Evolutionary conservation across 2,797 vertebrate species (phyloP), one percentile per base, ranked within the genome.

Genomic region (Esox masquinongy): DNA sequence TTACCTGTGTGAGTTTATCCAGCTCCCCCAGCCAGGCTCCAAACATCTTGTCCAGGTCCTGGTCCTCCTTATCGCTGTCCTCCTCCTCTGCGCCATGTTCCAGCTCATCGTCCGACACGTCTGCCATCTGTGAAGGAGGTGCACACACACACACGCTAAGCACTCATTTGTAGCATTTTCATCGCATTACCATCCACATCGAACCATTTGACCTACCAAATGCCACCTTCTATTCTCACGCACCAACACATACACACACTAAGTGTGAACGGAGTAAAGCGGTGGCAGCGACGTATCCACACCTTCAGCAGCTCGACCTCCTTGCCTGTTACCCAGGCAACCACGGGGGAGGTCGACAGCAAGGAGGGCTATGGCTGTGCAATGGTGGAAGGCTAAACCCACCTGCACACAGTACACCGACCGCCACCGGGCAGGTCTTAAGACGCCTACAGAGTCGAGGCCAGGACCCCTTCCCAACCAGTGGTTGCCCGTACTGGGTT

Each of bases 21-120:
- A 99, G 93, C 79, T 99, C 98, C 34, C 97, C 97, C 19, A 99
- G 94, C 97, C 98, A 99, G 67, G 95, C 97, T 69, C 98, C 98
- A 91, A 99, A 99, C 97, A 99, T 99, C 91, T 98, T 96, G 90
- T 99, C 98, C 74, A 99, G 93, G 88, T 99, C 97, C 87, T 99
- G 97, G 86, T 99, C 97, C 90, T 99, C 98, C 89, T 99, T 98
- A 90, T 99, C 97, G 49, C 97, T 99, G 81, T 99, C 98, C 92
- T 97, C 95, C 95, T 22, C 98, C 92, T 98, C 97, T 88, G 96
- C 96, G 0, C 96, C 97, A 85, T 99, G 97, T 87, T 99, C 97
- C 90, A 98, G 85, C 86, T 99, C 98, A 56, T 99, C 98, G 85
- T 99, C 97, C n/a, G 98, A 99, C 11, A 98, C 89, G 80, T 99